phyloP scores from a whole-genome alignment of 2,797 vertebrate genomes.

The Alosa sapidissima region DNA sequence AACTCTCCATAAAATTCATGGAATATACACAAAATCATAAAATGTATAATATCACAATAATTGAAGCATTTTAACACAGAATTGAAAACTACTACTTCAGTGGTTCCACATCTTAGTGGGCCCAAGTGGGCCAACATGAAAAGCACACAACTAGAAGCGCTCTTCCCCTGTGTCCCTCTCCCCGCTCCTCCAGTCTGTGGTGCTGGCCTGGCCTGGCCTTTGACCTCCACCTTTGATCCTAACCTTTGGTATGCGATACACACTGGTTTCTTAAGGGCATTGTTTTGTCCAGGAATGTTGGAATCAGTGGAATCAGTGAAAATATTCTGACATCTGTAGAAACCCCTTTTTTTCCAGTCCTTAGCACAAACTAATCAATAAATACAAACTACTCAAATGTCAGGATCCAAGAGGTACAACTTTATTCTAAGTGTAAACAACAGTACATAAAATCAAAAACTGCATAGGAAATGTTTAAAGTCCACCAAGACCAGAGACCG shows the following conservation, averaged over 20 bases:
- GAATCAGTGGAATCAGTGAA: neutral
- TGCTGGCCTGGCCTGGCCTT: constrained; percentile 32
- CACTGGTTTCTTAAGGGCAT: constrained; percentile 42
- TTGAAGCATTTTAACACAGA: too few species aligned
- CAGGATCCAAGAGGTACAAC: constrained; percentile 80
- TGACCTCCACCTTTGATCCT: constrained; percentile 34
- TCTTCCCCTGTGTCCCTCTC: neutral
- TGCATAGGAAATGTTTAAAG: constrained; percentile 99
- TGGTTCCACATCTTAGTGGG: neutral
- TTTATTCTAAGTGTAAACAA: constrained; percentile 92
- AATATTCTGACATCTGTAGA: neutral
- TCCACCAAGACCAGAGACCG: constrained; percentile 90
- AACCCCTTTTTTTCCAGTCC: neutral
- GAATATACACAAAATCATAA: too few species aligned
- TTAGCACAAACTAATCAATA: constrained; percentile 21
- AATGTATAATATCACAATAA: too few species aligned
- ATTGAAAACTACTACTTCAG: too few species aligned
- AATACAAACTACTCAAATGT: constrained; percentile 45
- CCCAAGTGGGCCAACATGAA: neutral
- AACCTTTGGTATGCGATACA: constrained; percentile 47
- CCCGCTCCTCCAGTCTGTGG: neutral
- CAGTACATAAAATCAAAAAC: constrained; percentile 75
- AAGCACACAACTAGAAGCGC: neutral
- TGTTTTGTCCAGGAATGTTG: constrained; percentile 1
- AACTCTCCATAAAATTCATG: too few species aligned